These are phyloP conservation scores for Oryzias woworae DNA, from an alignment of 2,113 vertebrate genomes.

Conservation along the genomic window DNA sequence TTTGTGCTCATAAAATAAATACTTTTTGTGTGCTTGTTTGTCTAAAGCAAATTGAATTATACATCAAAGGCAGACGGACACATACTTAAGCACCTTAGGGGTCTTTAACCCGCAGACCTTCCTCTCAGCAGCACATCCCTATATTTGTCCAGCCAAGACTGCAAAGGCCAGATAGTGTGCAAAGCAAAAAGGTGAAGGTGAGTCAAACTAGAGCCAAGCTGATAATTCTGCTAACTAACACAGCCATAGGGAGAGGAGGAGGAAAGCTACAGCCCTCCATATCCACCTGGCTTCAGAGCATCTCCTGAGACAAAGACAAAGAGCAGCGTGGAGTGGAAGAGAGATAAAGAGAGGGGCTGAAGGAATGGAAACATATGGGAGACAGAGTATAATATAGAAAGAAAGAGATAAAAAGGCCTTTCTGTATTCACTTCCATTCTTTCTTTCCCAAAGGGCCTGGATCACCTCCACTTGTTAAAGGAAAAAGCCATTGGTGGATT, in stretches of 20 bases:
- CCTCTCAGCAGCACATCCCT: conserved; percentile 11
- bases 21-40: conserved; percentile 6
- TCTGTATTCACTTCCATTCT: conserved; percentile 57
- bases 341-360: conserved; percentile 40
- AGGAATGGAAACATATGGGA: conserved; percentile 49
- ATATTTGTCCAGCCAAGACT: conserved; percentile 36
- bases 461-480: conserved; percentile 62
- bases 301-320: conserved; percentile 40
- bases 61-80: conserved; percentile 20
- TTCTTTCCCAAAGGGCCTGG: conserved; percentile 35
- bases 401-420: conserved; percentile 60
- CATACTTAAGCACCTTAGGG: conserved; percentile 18
- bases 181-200: conserved; percentile 35
- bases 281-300: conserved; percentile 39
- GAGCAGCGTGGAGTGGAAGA: conserved; percentile 18
- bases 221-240: conserved; percentile 60
- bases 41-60: conserved; percentile 18
- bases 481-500: conserved; percentile 50
- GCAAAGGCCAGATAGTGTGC: conserved; percentile 11
- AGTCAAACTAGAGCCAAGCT: conserved; percentile 40
- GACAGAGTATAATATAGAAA: conserved; percentile 54
- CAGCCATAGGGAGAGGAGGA: conserved; percentile 19
- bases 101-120: conserved; percentile 37
- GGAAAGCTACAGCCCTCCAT: conserved; percentile 9
- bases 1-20: neutral